These are phyloP conservation scores for Magallana ariakensis DNA, from an alignment of 1,140 invertebrate genomes.

Conservation along the genomic window DNA sequence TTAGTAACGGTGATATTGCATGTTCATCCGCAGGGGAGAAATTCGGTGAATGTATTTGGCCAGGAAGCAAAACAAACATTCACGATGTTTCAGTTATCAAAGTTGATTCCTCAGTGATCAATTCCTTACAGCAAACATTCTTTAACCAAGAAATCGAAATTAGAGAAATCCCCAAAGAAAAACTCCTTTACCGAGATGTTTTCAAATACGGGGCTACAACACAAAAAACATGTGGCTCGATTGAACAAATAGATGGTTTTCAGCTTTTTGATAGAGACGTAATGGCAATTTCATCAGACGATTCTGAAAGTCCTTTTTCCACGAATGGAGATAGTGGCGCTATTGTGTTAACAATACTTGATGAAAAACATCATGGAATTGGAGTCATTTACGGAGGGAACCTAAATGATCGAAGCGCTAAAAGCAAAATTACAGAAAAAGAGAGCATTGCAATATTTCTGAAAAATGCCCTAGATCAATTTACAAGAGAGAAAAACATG, in stretches of 20 bases:
- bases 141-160: background rate
- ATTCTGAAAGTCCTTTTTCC: background rate
- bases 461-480: background rate
- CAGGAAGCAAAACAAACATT: background rate
- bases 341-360: background rate
- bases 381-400: background rate
- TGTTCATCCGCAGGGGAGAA: background rate
- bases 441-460: background rate
- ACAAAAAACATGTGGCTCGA: background rate
- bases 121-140: background rate
- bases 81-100: background rate
- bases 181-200: background rate
- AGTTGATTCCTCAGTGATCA: background rate
- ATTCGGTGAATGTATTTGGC: background rate
- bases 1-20: background rate
- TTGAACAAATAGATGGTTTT: slow-evolving; percentile 1
- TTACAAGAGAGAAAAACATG: background rate
- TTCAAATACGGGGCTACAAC: slow-evolving; percentile 3
- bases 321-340: background rate
- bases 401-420: background rate
- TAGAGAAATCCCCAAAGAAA: background rate
- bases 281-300: background rate
- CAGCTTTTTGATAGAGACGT: background rate
- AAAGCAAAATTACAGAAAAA: background rate
- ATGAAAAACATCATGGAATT: background rate